Conservation (phyloP, 2,113 vertebrate genomes). For the Callionymus lyra region DNA sequence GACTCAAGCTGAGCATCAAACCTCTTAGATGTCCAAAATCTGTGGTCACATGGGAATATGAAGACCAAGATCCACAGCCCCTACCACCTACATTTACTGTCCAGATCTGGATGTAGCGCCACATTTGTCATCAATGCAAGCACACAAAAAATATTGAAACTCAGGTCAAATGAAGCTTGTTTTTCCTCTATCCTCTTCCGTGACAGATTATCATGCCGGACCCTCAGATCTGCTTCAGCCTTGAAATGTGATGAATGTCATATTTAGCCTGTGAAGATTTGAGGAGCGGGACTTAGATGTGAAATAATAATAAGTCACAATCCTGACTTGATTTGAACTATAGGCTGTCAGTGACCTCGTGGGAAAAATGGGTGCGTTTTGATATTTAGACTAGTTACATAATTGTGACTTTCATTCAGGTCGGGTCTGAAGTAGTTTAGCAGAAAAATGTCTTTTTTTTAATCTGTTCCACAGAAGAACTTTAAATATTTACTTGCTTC, state of each 20-base stretch:
- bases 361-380: conserved; percentile 8
- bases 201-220: conserved; percentile 30
- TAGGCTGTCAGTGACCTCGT: conserved; percentile 5
- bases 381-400: conserved; percentile 14
- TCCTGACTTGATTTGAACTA: conserved; percentile 11
- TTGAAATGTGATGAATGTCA: conserved; percentile 46
- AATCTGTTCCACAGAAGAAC: conserved; percentile 1
- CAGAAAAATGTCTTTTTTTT: background rate
- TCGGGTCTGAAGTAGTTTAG: background rate
- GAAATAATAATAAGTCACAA: conserved; percentile 7
- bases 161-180: conserved; percentile 22
- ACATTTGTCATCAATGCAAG: conserved; percentile 1
- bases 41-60: no score
- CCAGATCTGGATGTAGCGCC: conserved; percentile 3
- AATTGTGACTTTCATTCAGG: conserved; percentile 3
- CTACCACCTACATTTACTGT: no score
- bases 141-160: conserved; percentile 12
- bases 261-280: conserved; percentile 28
- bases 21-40: no score
- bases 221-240: conserved; percentile 22
- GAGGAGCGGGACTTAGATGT: conserved; percentile 7
- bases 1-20: no score
- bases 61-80: no score
- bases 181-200: conserved; percentile 17
- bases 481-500: background rate